A percentile compares a stretch with the other conserved stretches of the same genome.
Conservation (phyloP, 2,797 vertebrate genomes). For the Petrocephalus schoutedeni region DNA sequence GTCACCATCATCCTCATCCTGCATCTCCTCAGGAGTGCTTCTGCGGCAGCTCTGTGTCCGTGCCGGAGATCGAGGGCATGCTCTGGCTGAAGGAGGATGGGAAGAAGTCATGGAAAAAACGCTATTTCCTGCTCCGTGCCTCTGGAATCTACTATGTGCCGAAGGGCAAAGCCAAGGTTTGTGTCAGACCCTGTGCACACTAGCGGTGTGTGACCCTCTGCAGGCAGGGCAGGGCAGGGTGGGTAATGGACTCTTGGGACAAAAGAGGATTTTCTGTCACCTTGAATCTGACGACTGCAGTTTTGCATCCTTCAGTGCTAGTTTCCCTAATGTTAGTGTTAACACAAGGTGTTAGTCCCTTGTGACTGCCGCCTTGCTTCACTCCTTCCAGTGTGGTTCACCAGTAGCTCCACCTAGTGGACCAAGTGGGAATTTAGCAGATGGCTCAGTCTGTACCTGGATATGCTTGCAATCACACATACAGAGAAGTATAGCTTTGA, state of each 20-base stretch:
- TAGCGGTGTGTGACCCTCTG: neutral
- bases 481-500: neutral
- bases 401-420: constrained; percentile 5
- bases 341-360: too few relatives aligned
- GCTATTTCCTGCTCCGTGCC: constrained; percentile 79
- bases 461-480: neutral
- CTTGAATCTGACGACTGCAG: neutral
- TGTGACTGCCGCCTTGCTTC: neutral
- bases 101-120: constrained; percentile 87
- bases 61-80: constrained; percentile 82
- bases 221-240: neutral
- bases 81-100: constrained; percentile 85
- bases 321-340: neutral
- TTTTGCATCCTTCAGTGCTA: neutral
- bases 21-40: constrained; percentile 72
- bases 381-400: neutral
- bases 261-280: neutral
- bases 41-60: constrained; percentile 79
- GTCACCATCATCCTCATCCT: neutral
- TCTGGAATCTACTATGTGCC: constrained; percentile 87
- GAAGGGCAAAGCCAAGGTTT: constrained; percentile 83
- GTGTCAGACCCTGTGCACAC: neutral
- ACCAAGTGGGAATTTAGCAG: neutral
- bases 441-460: neutral
- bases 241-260: neutral